phyloP scores from a whole-genome alignment of 2,113 vertebrate genomes.

The Percopsis transmontana region DNA sequence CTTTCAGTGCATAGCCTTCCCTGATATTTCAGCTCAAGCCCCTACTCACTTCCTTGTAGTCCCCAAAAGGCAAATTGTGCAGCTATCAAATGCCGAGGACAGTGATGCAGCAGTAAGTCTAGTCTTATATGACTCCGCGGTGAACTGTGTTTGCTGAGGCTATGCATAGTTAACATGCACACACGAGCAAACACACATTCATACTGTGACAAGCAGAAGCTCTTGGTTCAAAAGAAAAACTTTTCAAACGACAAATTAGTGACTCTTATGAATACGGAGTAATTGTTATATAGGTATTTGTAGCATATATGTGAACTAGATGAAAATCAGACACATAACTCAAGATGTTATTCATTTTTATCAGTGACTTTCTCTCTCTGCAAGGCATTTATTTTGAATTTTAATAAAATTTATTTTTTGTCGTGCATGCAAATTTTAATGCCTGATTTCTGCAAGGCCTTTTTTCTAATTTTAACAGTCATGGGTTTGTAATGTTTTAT shows the following conservation, averaged over 20 bases:
- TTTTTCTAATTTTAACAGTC: background rate
- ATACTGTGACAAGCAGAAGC: too few relatives aligned
- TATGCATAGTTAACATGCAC: background rate
- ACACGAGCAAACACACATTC: too few relatives aligned
- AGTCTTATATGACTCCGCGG: too few relatives aligned
- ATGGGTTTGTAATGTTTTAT: background rate
- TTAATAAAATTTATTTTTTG: too few relatives aligned
- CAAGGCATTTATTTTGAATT: background rate
- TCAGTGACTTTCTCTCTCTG: background rate
- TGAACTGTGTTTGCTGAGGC: too few relatives aligned
- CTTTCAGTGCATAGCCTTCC: constrained; percentile 91
- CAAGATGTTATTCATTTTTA: background rate
- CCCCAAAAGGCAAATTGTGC: constrained; percentile 88
- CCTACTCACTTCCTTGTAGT: constrained; percentile 94
- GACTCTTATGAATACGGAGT: background rate
- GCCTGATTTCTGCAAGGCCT: background rate
- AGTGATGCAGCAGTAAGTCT: constrained; percentile 88
- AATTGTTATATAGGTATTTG: background rate
- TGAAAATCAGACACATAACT: background rate
- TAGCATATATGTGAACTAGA: background rate
- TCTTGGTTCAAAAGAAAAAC: too few relatives aligned
- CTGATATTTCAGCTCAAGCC: constrained; percentile 91
- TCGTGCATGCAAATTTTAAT: background rate
- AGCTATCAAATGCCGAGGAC: constrained; percentile 87
- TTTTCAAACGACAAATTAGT: background rate